Evolutionary conservation across 2,113 vertebrate species (phyloP), one percentile per base, ranked within the genome.

Genomic region (Mirounga angustirostris): DNA sequence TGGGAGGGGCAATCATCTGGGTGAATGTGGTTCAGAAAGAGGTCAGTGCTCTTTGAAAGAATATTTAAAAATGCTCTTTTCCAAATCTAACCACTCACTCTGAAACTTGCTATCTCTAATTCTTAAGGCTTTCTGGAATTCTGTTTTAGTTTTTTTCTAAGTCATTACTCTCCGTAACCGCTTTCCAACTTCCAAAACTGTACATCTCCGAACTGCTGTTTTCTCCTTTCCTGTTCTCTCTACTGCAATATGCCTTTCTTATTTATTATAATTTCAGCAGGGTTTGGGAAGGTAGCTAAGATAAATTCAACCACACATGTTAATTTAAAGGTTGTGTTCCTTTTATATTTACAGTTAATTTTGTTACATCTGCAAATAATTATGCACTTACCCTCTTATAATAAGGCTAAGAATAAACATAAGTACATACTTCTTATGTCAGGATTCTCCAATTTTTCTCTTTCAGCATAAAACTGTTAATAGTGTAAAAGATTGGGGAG

Each of bases 301-400:
- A 86, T 50, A 87, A 74, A 26, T 30, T 81, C 78, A 90, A 90
- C 11, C 36, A 36, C 76, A 83, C 16, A 90, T 28, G 28, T 78
- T 80, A 89, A 84, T 12, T 14, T 43, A 40, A 98, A 71, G 4
- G 22, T 28, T 92, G 90, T 10, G 24, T 16, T 83, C 67, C 26
- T 92, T 92, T 76, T 63, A 93, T 50, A 89, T 33, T 82, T 91
- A 83, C 5, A 82, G 0, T n/a, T 93, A 86, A 93, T 79, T 85
- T 11, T 91, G 30, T 67, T 83, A 88, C 30, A 61, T 16, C 40
- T 94, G 26, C 19, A 93, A 92, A 69, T 58, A 92, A 87, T 36
- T 86, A 95, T n/a, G 10, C 83, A 96, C 43, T 92, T 89, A 93
- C n/a, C 86, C 65, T 85, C 85, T 65, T 97, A 46, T 80, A 92